phyloP scores from a whole-genome alignment of 2,113 vertebrate genomes.

The Zosterops hypoxanthus region DNA sequence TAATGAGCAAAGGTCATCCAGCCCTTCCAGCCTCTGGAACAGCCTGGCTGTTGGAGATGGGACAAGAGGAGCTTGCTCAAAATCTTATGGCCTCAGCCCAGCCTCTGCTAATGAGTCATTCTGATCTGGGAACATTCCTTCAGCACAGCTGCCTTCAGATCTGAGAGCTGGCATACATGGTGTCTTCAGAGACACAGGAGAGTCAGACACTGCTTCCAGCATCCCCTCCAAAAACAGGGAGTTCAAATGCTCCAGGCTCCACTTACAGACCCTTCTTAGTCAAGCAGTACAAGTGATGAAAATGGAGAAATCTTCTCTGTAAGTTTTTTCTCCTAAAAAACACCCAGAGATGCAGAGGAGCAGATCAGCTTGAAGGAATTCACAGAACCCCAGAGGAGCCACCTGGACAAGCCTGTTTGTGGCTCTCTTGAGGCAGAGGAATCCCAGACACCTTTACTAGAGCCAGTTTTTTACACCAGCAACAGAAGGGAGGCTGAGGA shows the following conservation, averaged over 20 bases:
- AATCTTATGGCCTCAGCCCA: background rate
- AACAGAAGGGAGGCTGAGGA: background rate
- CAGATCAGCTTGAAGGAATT: background rate
- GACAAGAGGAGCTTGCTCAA: background rate
- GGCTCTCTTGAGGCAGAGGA: background rate
- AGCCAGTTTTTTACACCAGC: background rate
- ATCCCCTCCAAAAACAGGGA: background rate
- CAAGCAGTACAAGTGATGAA: background rate
- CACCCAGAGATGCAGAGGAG: background rate
- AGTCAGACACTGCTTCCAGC: background rate
- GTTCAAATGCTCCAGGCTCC: background rate
- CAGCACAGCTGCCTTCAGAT: background rate
- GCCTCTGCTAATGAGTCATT: constrained; percentile 27
- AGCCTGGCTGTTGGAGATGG: background rate
- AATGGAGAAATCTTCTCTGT: background rate
- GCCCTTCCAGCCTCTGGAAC: background rate
- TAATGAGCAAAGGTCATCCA: background rate
- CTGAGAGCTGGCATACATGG: background rate
- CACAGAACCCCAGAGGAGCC: background rate
- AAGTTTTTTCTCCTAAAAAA: background rate
- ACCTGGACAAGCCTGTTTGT: background rate
- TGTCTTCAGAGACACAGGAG: background rate
- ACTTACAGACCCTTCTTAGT: fast-evolving
- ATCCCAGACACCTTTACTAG: background rate
- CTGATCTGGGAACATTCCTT: background rate